Evolutionary conservation across 2,797 vertebrate genomes (phyloP).

Genomic region (Anniella stebbinsi): DNA sequence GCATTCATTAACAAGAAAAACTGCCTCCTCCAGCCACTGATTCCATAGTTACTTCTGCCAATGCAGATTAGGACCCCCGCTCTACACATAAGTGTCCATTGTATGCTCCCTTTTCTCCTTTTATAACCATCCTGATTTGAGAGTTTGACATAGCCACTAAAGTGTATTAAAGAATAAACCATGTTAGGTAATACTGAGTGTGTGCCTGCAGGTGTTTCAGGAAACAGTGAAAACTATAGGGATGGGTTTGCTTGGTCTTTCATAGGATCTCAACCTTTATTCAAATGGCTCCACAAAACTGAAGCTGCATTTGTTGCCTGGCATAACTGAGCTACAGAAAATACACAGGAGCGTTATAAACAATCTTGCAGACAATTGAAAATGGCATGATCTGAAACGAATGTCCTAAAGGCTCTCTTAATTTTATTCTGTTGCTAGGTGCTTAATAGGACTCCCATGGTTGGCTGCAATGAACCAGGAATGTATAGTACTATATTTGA

Average conservation of each 20-base stretch:
- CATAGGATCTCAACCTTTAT: neutral
- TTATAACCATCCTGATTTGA: neutral
- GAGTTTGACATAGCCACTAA: neutral
- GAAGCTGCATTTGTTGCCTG: constrained; percentile 2
- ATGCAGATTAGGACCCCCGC: neutral
- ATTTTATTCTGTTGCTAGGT: constrained; percentile 58
- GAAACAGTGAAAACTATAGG: neutral
- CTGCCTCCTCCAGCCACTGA: neutral
- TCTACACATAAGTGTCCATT: neutral
- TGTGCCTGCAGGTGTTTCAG: neutral
- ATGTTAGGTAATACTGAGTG: neutral
- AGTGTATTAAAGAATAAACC: neutral
- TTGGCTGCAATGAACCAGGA: constrained; percentile 38
- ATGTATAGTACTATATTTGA: constrained; percentile 14
- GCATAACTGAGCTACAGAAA: constrained; percentile 11
- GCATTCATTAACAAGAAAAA: neutral
- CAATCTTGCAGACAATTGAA: constrained; percentile 22
- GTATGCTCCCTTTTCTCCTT: neutral
- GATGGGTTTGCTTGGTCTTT: constrained; percentile 19
- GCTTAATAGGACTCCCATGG: constrained; percentile 2
- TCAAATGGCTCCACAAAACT: neutral
- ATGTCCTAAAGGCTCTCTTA: constrained; percentile 43
- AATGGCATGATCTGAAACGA: constrained; percentile 55
- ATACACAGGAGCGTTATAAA: constrained; percentile 31
- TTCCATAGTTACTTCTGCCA: neutral